These are phyloP conservation scores for Schizothorax lantsangensis DNA, from an alignment of 2,797 vertebrate genomes.

Conservation along the genomic window DNA sequence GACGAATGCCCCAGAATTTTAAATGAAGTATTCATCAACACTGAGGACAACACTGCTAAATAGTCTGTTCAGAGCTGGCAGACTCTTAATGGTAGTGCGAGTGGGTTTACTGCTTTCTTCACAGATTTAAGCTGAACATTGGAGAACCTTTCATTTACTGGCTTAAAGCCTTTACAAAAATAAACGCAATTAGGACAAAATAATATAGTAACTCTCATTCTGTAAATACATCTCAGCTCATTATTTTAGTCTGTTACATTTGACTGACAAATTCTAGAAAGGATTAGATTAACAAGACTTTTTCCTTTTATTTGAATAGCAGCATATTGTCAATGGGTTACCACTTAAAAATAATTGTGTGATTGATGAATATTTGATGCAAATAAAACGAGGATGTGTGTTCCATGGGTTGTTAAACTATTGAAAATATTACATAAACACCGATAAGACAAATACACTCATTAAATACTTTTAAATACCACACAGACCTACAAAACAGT, in stretches of 20 bases:
- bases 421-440: neutral
- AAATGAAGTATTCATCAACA: neutral
- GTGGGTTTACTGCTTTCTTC: neutral
- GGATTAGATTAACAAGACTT: neutral
- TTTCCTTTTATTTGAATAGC: neutral
- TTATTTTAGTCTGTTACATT: neutral
- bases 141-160: neutral
- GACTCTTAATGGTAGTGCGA: neutral
- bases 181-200: neutral
- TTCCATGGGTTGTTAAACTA: neutral
- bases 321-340: neutral
- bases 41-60: neutral
- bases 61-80: neutral
- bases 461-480: neutral
- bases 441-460: neutral
- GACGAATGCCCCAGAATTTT: neutral
- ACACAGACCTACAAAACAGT: neutral
- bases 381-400: neutral
- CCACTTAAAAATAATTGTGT: neutral
- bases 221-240: neutral
- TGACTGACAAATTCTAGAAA: neutral
- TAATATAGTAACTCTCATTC: neutral
- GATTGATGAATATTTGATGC: neutral
- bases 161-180: neutral
- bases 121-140: neutral